Evolutionary conservation across 2,888 invertebrate genomes (phyloP).

Genomic region (Tetranychus truncatus): DNA sequence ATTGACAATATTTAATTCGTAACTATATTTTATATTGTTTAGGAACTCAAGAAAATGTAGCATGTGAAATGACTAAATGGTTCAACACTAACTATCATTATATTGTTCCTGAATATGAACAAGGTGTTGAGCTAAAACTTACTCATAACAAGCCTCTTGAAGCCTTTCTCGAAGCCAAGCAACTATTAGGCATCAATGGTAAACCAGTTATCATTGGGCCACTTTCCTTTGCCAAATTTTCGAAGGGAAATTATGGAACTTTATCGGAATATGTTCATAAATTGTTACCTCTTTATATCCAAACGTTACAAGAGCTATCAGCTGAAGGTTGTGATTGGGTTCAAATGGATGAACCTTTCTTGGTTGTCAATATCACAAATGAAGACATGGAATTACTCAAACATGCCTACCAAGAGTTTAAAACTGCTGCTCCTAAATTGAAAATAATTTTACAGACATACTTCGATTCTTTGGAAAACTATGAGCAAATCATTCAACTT

Average conservation of each 20-base stretch:
- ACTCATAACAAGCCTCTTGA: background rate
- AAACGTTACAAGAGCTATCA: background rate
- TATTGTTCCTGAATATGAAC: slow-evolving; percentile 5
- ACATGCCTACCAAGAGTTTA: background rate
- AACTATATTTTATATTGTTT: background rate
- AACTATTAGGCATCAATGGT: background rate
- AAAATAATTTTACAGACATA: slow-evolving; percentile 9
- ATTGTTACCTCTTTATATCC: slow-evolving; percentile 6
- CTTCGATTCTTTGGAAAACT: slow-evolving; percentile 3
- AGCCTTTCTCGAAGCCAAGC: background rate
- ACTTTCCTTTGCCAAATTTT: slow-evolving; percentile 5
- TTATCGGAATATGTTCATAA: background rate
- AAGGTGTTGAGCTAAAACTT: background rate
- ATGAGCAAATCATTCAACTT: background rate
- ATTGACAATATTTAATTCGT: background rate
- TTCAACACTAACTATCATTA: slow-evolving; percentile 12
- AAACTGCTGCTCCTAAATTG: background rate
- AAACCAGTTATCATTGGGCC: slow-evolving; percentile 11
- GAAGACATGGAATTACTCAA: background rate
- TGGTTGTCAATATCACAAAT: background rate
- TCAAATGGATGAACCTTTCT: slow-evolving; percentile 11
- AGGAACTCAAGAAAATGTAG: background rate
- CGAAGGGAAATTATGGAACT: background rate
- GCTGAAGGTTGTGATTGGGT: slow-evolving; percentile 5
- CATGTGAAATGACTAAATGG: slow-evolving; percentile 10